Evolutionary conservation across 2,113 vertebrate species (phyloP).

Genomic region (Zosterops hypoxanthus): DNA sequence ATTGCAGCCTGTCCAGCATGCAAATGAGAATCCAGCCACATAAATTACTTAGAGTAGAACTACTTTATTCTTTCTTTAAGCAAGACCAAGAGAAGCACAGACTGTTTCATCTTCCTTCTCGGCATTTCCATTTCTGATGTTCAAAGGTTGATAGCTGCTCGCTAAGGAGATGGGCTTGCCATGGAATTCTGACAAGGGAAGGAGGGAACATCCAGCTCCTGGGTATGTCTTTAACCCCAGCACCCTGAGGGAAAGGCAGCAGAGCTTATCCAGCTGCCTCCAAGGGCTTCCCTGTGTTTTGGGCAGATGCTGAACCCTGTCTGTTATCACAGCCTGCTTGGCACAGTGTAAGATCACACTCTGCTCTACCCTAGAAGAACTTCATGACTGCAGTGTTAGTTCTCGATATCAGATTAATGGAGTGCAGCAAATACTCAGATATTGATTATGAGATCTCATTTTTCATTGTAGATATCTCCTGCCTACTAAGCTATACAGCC

Average conservation of each 20-base stretch:
- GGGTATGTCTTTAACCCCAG: neutral
- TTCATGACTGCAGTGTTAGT: neutral
- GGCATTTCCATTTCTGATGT: neutral
- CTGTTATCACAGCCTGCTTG: neutral
- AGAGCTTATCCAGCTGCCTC: neutral
- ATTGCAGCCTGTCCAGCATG: neutral
- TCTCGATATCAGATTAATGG: neutral
- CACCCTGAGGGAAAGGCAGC: neutral
- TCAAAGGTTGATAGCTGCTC: neutral
- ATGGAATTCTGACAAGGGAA: neutral
- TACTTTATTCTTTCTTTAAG: neutral
- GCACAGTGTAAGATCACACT: neutral
- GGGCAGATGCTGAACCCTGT: neutral
- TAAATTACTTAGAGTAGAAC: neutral
- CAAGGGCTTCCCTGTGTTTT: neutral
- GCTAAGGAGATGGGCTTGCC: neutral
- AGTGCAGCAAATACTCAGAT: neutral
- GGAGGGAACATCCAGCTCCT: neutral
- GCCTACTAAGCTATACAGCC: neutral
- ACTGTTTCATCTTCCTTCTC: neutral
- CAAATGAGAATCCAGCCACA: neutral
- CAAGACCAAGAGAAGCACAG: neutral
- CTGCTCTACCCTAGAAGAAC: neutral
- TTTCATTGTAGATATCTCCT: conserved; percentile 11
- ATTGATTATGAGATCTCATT: conserved; percentile 1